These are phyloP conservation scores for Alca torda DNA, from an alignment of 2,797 vertebrate genomes.

Conservation along the genomic window DNA sequence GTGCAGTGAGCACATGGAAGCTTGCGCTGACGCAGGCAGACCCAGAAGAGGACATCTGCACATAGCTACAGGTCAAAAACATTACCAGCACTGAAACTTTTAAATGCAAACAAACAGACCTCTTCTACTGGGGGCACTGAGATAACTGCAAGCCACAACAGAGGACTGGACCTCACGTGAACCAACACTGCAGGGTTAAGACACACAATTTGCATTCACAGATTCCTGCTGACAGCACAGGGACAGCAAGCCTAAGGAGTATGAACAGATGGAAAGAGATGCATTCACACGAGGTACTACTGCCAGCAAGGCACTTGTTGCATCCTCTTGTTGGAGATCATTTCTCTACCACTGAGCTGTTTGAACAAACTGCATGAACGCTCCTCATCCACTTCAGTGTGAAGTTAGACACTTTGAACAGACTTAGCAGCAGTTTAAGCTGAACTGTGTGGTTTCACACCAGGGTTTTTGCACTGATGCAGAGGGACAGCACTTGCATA, in stretches of 20 bases:
- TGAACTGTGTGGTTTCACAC: not conserved
- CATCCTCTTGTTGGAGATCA: not conserved
- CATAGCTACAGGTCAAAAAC: not conserved
- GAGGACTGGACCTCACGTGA: not conserved
- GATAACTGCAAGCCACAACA: not conserved
- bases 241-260: not conserved
- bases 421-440: not conserved
- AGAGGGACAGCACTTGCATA: not conserved
- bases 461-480: not conserved
- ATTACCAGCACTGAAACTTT: not conserved
- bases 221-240: not conserved
- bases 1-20: accelerated
- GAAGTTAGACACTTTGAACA: not conserved
- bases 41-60: not conserved
- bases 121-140: not conserved
- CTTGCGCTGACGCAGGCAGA: not conserved
- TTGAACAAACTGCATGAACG: not conserved
- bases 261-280: not conserved
- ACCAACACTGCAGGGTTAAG: not conserved
- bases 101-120: not conserved
- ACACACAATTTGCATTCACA: not conserved
- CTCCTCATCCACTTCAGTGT: not conserved
- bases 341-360: not conserved
- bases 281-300: not conserved
- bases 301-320: not conserved